These are phyloP conservation scores for Carollia perspicillata DNA, from an alignment of 2,113 vertebrate genomes.

Conservation along the genomic window DNA sequence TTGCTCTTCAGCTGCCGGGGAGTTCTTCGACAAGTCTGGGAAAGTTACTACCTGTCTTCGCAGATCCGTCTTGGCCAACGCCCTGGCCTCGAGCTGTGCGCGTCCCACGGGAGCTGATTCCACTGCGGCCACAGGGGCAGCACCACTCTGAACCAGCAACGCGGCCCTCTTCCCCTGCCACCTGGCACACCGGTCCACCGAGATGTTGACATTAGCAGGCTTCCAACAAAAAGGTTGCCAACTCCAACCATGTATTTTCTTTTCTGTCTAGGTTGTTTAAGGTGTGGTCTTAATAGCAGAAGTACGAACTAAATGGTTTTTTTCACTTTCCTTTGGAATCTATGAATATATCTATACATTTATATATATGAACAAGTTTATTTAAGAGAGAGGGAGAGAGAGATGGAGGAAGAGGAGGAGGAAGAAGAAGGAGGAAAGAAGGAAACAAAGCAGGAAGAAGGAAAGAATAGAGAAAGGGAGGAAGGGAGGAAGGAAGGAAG, in stretches of 20 bases:
- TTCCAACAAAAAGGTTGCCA: constrained; percentile 21
- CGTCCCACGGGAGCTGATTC: neutral
- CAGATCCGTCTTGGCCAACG: neutral
- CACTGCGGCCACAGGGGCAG: neutral
- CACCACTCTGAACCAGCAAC: neutral
- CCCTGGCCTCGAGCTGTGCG: neutral
- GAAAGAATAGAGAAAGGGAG: neutral
- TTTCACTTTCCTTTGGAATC: neutral
- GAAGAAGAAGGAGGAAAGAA: neutral
- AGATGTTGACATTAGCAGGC: constrained; percentile 36
- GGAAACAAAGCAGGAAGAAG: neutral
- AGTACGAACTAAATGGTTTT: neutral
- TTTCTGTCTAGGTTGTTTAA: constrained; percentile 30
- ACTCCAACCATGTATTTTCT: neutral
- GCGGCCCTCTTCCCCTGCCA: neutral
- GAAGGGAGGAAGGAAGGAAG: accelerated
- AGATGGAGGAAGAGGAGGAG: accelerated
- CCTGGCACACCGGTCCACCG: neutral
- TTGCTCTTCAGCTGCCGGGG: neutral
- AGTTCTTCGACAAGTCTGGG: neutral
- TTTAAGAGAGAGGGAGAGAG: neutral
- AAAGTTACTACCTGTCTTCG: neutral
- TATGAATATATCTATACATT: neutral
- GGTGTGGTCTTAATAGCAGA: neutral
- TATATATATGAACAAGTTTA: neutral